Evolutionary conservation across 2,797 vertebrate species (phyloP).

Genomic region (Pteropus rufus): DNA sequence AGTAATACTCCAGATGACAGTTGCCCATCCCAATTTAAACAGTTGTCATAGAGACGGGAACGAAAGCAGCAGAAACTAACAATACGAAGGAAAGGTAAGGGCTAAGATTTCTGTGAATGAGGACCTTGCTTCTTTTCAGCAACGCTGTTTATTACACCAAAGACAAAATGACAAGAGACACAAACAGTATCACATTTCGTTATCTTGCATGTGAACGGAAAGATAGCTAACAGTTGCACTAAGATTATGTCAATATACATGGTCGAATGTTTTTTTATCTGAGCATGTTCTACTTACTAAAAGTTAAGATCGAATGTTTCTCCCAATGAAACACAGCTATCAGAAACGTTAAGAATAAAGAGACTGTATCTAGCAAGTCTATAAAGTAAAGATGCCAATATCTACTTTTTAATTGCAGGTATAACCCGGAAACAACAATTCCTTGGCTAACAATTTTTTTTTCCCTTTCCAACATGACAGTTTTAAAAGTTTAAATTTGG

Average conservation of each 20-base stretch:
- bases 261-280: slow-evolving; percentile 52
- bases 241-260: neutral
- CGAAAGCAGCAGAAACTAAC: slow-evolving; percentile 84
- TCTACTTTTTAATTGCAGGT: slow-evolving; percentile 52
- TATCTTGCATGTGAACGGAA: slow-evolving; percentile 60
- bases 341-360: slow-evolving; percentile 51
- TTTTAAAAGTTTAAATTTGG: neutral
- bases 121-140: slow-evolving; percentile 70
- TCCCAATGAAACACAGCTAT: slow-evolving; percentile 53
- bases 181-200: slow-evolving; percentile 25
- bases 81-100: slow-evolving; percentile 88
- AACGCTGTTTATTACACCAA: slow-evolving; percentile 59
- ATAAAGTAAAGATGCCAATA: slow-evolving; percentile 54
- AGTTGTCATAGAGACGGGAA: slow-evolving; percentile 96
- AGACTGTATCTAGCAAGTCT: slow-evolving; percentile 14
- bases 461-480: neutral
- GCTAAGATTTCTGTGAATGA: slow-evolving; percentile 82
- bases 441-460: neutral
- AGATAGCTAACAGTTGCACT: slow-evolving; percentile 49
- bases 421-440: slow-evolving; percentile 39
- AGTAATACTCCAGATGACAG: slow-evolving; percentile 95
- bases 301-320: slow-evolving; percentile 62
- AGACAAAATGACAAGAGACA: slow-evolving; percentile 66
- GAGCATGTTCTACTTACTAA: slow-evolving; percentile 47
- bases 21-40: slow-evolving; percentile 95